Evolutionary conservation across 2,113 vertebrate genomes (phyloP).

Genomic region (Callorhinus ursinus): DNA sequence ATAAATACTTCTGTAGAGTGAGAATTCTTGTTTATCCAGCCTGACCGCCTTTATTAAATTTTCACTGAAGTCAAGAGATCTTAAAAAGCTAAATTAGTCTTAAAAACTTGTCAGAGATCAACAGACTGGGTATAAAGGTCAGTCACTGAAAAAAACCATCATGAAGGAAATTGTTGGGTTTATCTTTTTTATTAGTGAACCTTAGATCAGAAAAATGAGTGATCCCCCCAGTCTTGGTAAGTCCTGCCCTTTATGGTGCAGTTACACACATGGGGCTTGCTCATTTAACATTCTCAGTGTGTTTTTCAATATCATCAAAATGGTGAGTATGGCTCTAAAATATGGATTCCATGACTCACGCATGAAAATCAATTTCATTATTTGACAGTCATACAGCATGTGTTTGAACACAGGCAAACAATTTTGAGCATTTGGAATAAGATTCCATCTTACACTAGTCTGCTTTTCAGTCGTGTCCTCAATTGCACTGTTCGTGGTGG

Average conservation of each 20-base stretch:
- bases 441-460: background rate
- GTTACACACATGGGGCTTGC: background rate
- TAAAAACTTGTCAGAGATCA: background rate
- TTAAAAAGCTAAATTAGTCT: background rate
- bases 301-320: background rate
- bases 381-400: background rate
- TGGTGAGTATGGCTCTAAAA: background rate
- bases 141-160: background rate
- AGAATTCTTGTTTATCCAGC: background rate
- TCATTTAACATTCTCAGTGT: background rate
- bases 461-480: background rate
- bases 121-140: background rate
- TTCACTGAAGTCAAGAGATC: background rate
- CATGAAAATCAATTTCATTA: background rate
- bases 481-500: background rate
- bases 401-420: background rate
- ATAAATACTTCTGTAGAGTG: background rate
- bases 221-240: background rate
- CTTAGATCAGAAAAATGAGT: background rate
- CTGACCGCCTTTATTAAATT: slow-evolving; percentile 1
- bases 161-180: background rate
- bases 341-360: background rate
- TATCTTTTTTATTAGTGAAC: background rate
- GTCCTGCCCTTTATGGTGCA: background rate
- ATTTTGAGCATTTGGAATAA: background rate